Conservation (phyloP, 2,797 vertebrate genomes). For the Acanthurus tractus region DNA sequence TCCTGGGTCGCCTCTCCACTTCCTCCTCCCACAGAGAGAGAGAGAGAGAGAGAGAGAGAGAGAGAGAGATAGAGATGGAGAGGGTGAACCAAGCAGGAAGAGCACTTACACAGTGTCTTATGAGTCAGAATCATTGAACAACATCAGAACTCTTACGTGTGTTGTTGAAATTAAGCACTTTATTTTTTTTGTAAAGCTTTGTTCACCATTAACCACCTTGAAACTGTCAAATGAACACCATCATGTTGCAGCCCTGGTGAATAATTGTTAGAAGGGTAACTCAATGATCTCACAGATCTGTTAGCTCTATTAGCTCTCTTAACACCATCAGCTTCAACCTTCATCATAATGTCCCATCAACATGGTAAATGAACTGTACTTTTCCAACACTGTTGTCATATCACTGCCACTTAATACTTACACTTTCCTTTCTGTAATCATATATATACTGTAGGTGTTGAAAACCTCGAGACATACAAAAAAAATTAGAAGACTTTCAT, state of each 20-base stretch:
- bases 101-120: background rate
- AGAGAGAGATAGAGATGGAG: no score
- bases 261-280: background rate
- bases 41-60: background rate
- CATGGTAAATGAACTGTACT: no score
- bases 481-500: background rate
- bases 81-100: background rate
- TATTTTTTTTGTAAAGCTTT: no score
- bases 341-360: background rate
- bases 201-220: background rate
- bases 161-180: background rate
- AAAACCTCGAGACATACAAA: background rate
- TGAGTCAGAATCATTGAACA: background rate
- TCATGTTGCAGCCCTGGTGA: background rate
- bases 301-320: background rate
- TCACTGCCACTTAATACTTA: background rate
- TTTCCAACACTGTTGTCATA: background rate
- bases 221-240: background rate
- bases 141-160: background rate
- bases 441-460: background rate
- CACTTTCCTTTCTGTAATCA: background rate
- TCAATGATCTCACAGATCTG: background rate
- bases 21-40: background rate
- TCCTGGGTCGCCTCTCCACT: slow-evolving; percentile 29
- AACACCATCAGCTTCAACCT: background rate